Conservation (phyloP, 2,888 invertebrate genomes). For the Parasteatoda lunata region DNA sequence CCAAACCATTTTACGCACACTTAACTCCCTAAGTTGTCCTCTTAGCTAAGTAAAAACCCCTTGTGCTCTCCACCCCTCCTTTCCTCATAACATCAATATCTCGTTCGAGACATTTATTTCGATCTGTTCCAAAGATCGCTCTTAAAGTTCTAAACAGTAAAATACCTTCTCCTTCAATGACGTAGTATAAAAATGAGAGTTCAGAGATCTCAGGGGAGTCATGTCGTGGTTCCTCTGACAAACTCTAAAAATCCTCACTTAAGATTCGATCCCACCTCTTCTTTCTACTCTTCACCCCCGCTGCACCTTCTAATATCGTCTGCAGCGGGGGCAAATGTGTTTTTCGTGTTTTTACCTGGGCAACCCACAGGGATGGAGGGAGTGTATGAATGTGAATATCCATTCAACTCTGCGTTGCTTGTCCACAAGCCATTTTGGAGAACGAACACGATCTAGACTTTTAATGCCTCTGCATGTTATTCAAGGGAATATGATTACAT, state of each 20-base stretch:
- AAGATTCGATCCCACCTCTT: slow-evolving; percentile 15
- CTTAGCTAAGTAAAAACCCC: slow-evolving; percentile 29
- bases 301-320: slow-evolving; percentile 28
- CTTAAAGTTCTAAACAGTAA: slow-evolving; percentile 25
- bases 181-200: slow-evolving; percentile 45
- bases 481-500: slow-evolving; percentile 6
- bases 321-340: slow-evolving; percentile 56
- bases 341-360: slow-evolving; percentile 65
- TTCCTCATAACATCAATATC: slow-evolving; percentile 13
- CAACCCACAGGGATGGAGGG: slow-evolving; percentile 17
- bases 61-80: slow-evolving; percentile 39
- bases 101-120: slow-evolving; percentile 43
- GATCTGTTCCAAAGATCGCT: slow-evolving; percentile 28
- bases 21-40: slow-evolving; percentile 52
- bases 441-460: slow-evolving; percentile 21
- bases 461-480: slow-evolving; percentile 58
- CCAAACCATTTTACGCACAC: slow-evolving; percentile 52
- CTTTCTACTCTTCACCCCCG: background rate
- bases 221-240: slow-evolving; percentile 56
- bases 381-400: slow-evolving; percentile 1
- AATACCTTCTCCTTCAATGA: slow-evolving; percentile 39
- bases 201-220: slow-evolving; percentile 44
- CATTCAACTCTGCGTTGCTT: background rate
- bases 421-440: slow-evolving; percentile 6
- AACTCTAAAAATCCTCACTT: slow-evolving; percentile 50